Base-by-base conservation (phyloP, 2,888 invertebrate genomes). In the Caenorhabditis sulstoni region DNA sequence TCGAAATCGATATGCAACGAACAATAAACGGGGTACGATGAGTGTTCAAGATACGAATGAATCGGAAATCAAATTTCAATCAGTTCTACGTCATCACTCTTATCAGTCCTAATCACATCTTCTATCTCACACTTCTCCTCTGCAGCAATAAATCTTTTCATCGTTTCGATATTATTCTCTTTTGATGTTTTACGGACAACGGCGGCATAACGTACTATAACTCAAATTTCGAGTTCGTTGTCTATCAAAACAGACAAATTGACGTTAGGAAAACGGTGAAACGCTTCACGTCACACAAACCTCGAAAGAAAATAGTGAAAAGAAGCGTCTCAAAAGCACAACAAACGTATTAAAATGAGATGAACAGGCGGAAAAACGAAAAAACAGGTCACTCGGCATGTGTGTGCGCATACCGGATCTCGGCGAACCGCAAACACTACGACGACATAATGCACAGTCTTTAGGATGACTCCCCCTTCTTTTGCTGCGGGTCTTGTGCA, bases 401-500 rank as follows among this genome's bases (percentile, higher is more conserved):
- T 49, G n/a, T 41, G 16, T 47, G 71, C 55, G 55, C 53, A 62
- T 71, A 64, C 73, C 73, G 73, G 73, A 73, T 73, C 64, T 58
- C 64, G 53, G 50, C 41, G 55, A 39, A 45, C 73, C 73, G 73
- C 73, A 73, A 73, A 73, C 73, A 73, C 73, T 49, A 11, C 57
- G 9, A 73, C 73, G 73, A 57, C 73, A 64, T 39, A 20, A 61
- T 45, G 50, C 64, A 73, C 57, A 64, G 52, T 45, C 52, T 64
- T 14, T 50, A 7, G 57, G 49, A 58, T 18, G 57, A 5, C 55
- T 18, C 20, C 35, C 68, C n/a, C 50, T 47, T 22, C 41, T 37
- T 45, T 14, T 45, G 18, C 39, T 20, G 20, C 22, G 12, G 41
- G 4, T 1, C 29, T 22, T 18, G 20, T 49, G 14, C 41, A 47